These are phyloP conservation scores for Cydia amplana DNA, from an alignment of 1,140 invertebrate species.

Conservation along the genomic window DNA sequence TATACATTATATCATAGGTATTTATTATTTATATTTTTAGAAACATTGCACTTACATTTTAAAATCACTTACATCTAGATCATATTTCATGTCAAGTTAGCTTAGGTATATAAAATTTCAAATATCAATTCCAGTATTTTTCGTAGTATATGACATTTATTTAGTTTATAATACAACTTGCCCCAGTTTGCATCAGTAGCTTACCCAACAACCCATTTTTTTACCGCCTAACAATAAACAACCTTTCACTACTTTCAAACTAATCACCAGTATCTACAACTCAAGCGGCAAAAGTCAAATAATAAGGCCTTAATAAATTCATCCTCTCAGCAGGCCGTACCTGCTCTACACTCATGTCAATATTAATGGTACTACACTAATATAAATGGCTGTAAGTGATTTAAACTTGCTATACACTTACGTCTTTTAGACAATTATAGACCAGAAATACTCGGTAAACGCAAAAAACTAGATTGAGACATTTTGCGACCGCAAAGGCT, in stretches of 20 bases:
- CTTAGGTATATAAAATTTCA: too few relatives aligned
- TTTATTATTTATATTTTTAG: too few relatives aligned
- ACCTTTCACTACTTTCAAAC: constrained; percentile 28
- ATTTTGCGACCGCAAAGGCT: constrained; percentile 71
- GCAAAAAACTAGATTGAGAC: constrained; percentile 60
- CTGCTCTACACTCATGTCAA: constrained; percentile 35
- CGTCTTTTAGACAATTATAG: background rate
- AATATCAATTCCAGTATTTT: too few relatives aligned
- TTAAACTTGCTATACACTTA: background rate
- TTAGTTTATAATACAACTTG: constrained; percentile 5
- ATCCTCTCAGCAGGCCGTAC: constrained; percentile 60
- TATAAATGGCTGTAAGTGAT: background rate
- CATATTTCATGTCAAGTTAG: too few relatives aligned
- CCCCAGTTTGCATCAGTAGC: background rate
- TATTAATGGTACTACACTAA: background rate
- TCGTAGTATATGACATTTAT: too few relatives aligned
- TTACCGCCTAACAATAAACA: background rate
- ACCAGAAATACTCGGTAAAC: constrained; percentile 10
- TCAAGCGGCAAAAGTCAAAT: constrained; percentile 32
- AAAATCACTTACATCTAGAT: too few relatives aligned
- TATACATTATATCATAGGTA: too few relatives aligned
- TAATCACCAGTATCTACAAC: constrained; percentile 11
- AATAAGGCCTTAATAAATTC: constrained; percentile 53
- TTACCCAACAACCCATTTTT: background rate
- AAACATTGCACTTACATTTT: too few relatives aligned